Evolutionary conservation across 1,140 invertebrate species (phyloP).

Genomic region (honey bee (Apis mellifera)): DNA sequence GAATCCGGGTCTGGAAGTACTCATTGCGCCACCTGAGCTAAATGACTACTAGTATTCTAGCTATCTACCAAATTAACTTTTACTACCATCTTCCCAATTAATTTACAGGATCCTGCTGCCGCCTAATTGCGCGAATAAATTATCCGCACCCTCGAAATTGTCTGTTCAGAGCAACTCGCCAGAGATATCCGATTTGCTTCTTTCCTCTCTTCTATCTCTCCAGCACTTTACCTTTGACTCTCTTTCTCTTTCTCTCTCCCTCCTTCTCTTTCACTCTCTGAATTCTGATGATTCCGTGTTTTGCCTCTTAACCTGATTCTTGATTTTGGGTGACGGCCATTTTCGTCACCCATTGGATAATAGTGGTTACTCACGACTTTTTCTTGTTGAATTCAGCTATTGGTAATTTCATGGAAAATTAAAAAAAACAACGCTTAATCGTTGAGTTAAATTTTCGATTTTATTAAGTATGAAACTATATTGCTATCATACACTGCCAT

Average conservation of each 20-base stretch:
- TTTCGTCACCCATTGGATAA: constrained; percentile 28
- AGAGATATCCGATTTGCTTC: constrained; percentile 40
- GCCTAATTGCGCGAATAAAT: constrained; percentile 78
- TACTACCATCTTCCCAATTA: constrained; percentile 79
- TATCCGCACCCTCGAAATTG: constrained; percentile 68
- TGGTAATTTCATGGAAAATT: too few relatives aligned
- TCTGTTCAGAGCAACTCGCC: constrained; percentile 51
- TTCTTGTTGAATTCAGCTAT: constrained; percentile 34
- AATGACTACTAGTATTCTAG: constrained; percentile 69
- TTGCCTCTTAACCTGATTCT: not conserved
- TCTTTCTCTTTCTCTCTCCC: not conserved
- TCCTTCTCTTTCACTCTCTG: too few relatives aligned
- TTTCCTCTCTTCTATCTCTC: not conserved
- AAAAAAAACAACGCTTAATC: not conserved
- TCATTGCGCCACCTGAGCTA: constrained; percentile 73
- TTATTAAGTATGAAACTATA: not conserved
- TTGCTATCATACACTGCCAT: not conserved
- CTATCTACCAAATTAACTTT: constrained; percentile 79
- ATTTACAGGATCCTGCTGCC: constrained; percentile 74
- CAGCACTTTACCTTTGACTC: not conserved
- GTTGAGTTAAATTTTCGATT: not conserved
- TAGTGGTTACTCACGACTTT: constrained; percentile 29
- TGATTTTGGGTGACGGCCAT: constrained; percentile 33
- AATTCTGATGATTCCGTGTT: not conserved
- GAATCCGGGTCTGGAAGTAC: constrained; percentile 44